These are phyloP conservation scores for Acrobasis suavella DNA, from an alignment of 2,888 invertebrate species.

Conservation along the genomic window DNA sequence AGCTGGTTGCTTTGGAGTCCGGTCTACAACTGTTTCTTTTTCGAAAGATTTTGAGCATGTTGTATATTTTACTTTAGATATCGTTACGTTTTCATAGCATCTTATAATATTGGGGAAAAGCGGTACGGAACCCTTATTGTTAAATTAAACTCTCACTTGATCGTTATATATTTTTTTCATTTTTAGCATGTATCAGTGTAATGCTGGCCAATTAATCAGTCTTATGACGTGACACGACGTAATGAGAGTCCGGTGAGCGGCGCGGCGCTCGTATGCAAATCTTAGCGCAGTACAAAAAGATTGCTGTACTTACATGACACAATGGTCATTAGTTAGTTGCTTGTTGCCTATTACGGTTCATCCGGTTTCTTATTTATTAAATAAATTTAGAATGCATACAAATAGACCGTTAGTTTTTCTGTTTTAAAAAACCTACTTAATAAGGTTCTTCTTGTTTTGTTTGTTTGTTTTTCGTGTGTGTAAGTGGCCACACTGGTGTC, in stretches of 20 bases:
- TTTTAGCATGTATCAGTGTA: conserved; percentile 52
- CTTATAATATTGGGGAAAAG: neutral
- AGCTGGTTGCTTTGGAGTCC: too few relatives aligned
- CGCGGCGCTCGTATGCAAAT: conserved; percentile 44
- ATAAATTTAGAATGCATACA: too few relatives aligned
- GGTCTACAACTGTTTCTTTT: too few relatives aligned
- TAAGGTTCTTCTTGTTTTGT: too few relatives aligned
- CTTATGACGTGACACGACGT: conserved; percentile 73
- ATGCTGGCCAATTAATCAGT: conserved; percentile 73
- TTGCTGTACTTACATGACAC: neutral
- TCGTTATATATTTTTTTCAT: conserved; percentile 39
- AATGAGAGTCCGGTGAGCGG: conserved; percentile 54
- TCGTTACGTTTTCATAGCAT: too few relatives aligned
- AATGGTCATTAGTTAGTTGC: neutral
- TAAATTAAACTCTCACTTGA: neutral
- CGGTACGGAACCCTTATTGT: neutral
- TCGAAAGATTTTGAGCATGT: too few relatives aligned
- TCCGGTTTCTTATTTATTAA: neutral
- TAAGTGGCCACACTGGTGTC: too few relatives aligned
- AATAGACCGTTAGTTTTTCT: too few relatives aligned
- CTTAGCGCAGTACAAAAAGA: conserved; percentile 18
- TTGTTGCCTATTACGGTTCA: neutral
- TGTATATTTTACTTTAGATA: too few relatives aligned
- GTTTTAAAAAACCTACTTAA: too few relatives aligned
- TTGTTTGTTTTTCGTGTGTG: too few relatives aligned